Percentiles rank a stretch among this genome's conserved stretches.
Evolutionary conservation across 2,797 vertebrate genomes (phyloP).

Genomic region (Anguilla obscura): DNA sequence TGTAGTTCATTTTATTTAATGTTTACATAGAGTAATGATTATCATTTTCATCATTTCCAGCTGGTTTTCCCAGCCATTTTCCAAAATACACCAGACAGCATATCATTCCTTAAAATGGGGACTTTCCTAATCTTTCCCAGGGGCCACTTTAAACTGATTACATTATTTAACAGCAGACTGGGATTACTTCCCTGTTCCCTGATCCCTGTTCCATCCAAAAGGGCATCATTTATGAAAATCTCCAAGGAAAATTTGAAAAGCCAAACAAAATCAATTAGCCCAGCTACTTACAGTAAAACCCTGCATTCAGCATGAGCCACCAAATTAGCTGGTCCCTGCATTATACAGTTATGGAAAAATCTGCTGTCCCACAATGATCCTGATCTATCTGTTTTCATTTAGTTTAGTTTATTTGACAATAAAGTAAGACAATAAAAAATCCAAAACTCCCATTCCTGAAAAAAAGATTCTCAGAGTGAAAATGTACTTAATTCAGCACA

Average conservation of each 20-base stretch:
- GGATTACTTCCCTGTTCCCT: conserved; percentile 25
- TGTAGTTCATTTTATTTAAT: neutral
- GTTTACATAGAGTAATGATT: neutral
- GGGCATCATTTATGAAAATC: conserved; percentile 34
- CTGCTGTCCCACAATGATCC: neutral
- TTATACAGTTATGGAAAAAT: neutral
- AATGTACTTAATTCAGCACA: neutral
- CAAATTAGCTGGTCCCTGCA: conserved; percentile 27
- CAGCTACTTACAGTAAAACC: conserved; percentile 3
- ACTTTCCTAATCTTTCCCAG: neutral
- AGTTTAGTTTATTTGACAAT: too few relatives aligned
- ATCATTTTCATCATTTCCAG: neutral
- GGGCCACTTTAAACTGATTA: conserved; percentile 32
- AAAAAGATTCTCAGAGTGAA: too few relatives aligned
- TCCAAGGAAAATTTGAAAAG: conserved; percentile 8
- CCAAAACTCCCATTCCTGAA: too few relatives aligned
- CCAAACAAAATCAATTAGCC: neutral
- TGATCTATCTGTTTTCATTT: neutral
- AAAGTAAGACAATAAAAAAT: too few relatives aligned
- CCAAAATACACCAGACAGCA: neutral
- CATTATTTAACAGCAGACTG: conserved; percentile 44
- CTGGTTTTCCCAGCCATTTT: neutral
- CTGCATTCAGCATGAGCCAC: conserved; percentile 39
- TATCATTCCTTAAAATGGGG: neutral
- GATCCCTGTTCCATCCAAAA: conserved; percentile 16